Percentiles rank a stretch among this genome's conserved stretches.
Conservation (phyloP, 92 coral and sea anemone genomes). For the Phenganax marumi region DNA sequence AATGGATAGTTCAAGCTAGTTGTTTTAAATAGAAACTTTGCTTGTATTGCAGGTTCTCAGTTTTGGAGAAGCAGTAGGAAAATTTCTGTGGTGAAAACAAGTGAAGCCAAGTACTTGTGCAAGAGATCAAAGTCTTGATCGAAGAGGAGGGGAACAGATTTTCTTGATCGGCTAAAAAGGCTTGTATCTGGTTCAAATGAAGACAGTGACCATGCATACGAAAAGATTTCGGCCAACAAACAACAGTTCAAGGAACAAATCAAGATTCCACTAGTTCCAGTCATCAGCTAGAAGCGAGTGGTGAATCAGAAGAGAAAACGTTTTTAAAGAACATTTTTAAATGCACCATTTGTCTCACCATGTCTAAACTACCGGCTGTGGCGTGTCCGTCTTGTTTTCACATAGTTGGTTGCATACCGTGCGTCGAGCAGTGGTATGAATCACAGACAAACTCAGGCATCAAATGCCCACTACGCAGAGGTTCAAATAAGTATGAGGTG, state of each 20-base stretch:
- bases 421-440: constrained; percentile 66
- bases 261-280: too few relatives aligned
- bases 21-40: too few relatives aligned
- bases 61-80: constrained; percentile 52
- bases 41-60: constrained; percentile 36
- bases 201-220: not conserved
- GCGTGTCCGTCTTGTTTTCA: constrained; percentile 50
- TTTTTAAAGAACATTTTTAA: constrained; percentile 17
- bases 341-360: constrained; percentile 55
- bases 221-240: too few relatives aligned
- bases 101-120: constrained; percentile 21
- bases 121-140: constrained; percentile 17
- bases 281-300: not conserved
- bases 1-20: too few relatives aligned
- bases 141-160: constrained; percentile 27
- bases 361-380: constrained; percentile 55
- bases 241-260: too few relatives aligned
- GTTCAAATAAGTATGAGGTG: constrained; percentile 40
- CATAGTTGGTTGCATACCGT: constrained; percentile 63
- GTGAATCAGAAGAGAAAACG: not conserved
- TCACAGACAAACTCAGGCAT: constrained; percentile 21
- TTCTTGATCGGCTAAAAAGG: constrained; percentile 36
- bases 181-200: constrained; percentile 25
- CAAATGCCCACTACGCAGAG: constrained; percentile 57
- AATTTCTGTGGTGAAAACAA: constrained; percentile 39